A percentile compares a stretch with the other conserved stretches of the same genome.
Evolutionary conservation across 2,113 vertebrate species (phyloP).

Genomic region (Oncorhynchus mykiss): DNA sequence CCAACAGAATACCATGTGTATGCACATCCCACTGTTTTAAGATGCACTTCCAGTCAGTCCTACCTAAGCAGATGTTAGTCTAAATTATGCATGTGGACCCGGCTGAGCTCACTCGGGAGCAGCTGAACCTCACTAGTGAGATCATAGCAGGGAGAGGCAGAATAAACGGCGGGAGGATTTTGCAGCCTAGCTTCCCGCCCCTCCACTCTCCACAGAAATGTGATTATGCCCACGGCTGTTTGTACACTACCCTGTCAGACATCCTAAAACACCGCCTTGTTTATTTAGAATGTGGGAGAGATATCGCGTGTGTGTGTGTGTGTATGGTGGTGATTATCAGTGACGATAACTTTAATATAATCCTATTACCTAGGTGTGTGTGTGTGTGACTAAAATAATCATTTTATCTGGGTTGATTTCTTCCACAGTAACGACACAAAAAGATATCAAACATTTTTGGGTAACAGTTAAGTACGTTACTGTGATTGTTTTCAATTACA

Average conservation of each 20-base stretch:
- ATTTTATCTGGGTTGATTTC: too few species aligned
- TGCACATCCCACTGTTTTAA: neutral
- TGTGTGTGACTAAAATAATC: neutral
- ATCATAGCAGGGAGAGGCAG: constrained; percentile 41
- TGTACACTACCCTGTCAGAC: constrained; percentile 43
- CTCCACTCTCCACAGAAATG: constrained; percentile 47
- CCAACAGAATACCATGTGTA: too few species aligned
- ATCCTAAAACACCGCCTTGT: constrained; percentile 36
- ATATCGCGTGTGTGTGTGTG: neutral
- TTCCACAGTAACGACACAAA: too few species aligned
- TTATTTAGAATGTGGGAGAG: constrained; percentile 21
- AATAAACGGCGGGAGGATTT: constrained; percentile 8
- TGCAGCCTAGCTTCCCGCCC: constrained; percentile 37
- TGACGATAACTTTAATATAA: too few species aligned
- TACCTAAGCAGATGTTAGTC: constrained; percentile 30
- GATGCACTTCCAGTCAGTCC: neutral
- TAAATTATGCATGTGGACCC: constrained; percentile 51
- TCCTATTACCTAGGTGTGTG: neutral
- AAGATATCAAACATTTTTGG: too few species aligned
- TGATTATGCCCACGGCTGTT: constrained; percentile 56
- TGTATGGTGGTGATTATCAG: too few species aligned
- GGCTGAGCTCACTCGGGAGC: constrained; percentile 27
- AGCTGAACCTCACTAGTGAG: constrained; percentile 30
- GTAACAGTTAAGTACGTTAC: too few species aligned
- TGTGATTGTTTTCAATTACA: too few species aligned